Evolutionary conservation across 2,888 invertebrate species (phyloP), one percentile per base, ranked within the genome.

Genomic region (Imbricaverruca yamaguchii): DNA sequence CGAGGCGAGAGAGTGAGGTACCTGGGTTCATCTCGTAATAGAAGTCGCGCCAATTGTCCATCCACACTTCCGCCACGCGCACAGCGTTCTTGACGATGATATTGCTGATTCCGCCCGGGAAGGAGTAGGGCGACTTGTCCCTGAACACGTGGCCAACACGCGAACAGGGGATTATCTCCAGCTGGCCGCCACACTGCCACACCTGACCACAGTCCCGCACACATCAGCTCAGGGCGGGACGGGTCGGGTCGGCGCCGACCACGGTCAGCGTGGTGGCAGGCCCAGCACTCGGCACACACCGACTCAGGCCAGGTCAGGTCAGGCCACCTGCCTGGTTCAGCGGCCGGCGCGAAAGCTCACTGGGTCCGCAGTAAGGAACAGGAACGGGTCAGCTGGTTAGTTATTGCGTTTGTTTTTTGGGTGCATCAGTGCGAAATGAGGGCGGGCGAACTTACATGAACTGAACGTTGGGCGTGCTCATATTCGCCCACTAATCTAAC

Each of bases 1-100:
- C 39, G 39, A 39, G 39, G 39, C 39, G 39, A 39, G 39, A 39
- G 39, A 39, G 39, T 3, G 39, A 39, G 39, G 81, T 85, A 96
- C 96, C 96, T 94, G 96, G 94, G 90, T 96, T 97, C 94, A 97
- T 96, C 89, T 95, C 95, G 93, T 96, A 97, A 92, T 96, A 97
- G 93, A 97, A 97, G 90, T 96, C 96, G 89, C 96, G 93, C 95
- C 98, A 98, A 89, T 98, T 97, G 92, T 98, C 99, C 94, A 99
- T 94, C 99, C 99, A 99, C 86, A 99, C 99, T 89, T 97, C 96
- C 86, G 98, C 98, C 86, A 98, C 97, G 86, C 99, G 92, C 86
- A 97, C 96, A 85, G 98, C 96, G 90, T 99, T 99, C 90, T 97
- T 96, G 86, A 98, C 93, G 86, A 98, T 97, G 87, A 98, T 93